Base-by-base conservation (phyloP, 92 coral and sea anemone genomes). In the Muricea muricata region DNA sequence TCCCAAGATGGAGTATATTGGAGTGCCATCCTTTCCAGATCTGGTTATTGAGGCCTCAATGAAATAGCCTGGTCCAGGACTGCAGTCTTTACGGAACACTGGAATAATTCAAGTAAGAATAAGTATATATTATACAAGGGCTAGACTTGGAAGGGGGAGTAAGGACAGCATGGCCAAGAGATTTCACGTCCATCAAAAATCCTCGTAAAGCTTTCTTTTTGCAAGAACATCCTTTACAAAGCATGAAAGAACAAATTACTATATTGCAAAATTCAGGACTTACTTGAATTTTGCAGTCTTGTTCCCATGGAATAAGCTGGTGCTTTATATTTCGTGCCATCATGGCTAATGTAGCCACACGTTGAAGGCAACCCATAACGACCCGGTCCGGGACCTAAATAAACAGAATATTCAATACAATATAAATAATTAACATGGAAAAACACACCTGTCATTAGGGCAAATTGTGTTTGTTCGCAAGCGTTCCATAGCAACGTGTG, bases 81-180 rank as follows among this genome's bases (percentile, higher is more conserved):
- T 96, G 89, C 97, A 93, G 74, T 96, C 99, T 69, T 92, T 90
- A 77, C 90, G 94, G 40, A 96, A 96, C 96, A 92, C 99, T 96
- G 69, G n/a, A n/a, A n/a, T n/a, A 23, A 39, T 11, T 4, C 5
- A 39, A 77, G 31, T 23, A 6, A 80, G 26, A 1, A 0, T 10
- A 6, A 32, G 26, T 23, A 86, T 2, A 21, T 20, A 15, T 20
- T 39, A 39, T n/a, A n/a, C n/a, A n/a, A n/a, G n/a, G n/a, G n/a
- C n/a, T n/a, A n/a, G n/a, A n/a, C n/a, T n/a, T n/a, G n/a, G n/a
- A n/a, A n/a, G n/a, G n/a, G n/a, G n/a, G n/a, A n/a, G n/a, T n/a
- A n/a, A n/a, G n/a, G n/a, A n/a, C n/a, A n/a, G n/a, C n/a, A n/a
- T n/a, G n/a, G n/a, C n/a, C n/a, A n/a, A n/a, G n/a, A n/a, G n/a